These are phyloP conservation scores for Oophaga sylvatica DNA, from an alignment of 2,797 vertebrate species.

Conservation along the genomic window DNA sequence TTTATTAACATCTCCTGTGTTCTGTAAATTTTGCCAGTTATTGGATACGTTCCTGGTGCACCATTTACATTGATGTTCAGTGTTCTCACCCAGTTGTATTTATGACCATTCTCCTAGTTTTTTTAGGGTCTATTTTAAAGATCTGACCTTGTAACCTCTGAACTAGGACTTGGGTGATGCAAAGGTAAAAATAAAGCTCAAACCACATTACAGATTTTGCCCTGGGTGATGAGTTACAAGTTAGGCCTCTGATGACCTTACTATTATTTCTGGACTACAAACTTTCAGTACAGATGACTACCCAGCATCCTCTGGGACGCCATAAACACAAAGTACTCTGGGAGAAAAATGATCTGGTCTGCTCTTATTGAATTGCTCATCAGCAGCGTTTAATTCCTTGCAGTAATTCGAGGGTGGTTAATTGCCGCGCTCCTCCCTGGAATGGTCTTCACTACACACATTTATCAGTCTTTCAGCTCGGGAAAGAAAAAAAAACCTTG, in stretches of 20 bases:
- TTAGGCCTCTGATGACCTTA: neutral
- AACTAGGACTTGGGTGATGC: too few species aligned
- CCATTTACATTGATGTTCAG: too few species aligned
- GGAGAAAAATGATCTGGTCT: constrained; percentile 14
- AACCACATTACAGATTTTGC: too few species aligned
- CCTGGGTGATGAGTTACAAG: too few species aligned
- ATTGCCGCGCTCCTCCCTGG: constrained; percentile 1
- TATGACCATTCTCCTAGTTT: too few species aligned
- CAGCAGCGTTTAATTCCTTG: constrained; percentile 14
- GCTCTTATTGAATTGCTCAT: neutral
- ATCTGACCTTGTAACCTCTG: too few species aligned
- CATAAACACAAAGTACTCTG: constrained; percentile 9
- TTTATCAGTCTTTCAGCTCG: constrained; percentile 7
- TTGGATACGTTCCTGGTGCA: too few species aligned
- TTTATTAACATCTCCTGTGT: too few species aligned
- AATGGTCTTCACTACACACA: constrained; percentile 13
- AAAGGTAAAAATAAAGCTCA: too few species aligned
- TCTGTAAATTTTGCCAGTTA: too few species aligned
- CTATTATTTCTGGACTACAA: neutral
- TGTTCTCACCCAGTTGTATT: too few species aligned
- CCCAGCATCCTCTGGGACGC: neutral
- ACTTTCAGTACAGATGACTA: neutral
- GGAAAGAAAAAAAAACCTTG: constrained; percentile 37
- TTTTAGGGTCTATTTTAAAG: too few species aligned
- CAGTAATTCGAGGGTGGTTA: constrained; percentile 11